phyloP scores from a whole-genome alignment of 2,797 vertebrate genomes.

The Micrastur ruficollis region DNA sequence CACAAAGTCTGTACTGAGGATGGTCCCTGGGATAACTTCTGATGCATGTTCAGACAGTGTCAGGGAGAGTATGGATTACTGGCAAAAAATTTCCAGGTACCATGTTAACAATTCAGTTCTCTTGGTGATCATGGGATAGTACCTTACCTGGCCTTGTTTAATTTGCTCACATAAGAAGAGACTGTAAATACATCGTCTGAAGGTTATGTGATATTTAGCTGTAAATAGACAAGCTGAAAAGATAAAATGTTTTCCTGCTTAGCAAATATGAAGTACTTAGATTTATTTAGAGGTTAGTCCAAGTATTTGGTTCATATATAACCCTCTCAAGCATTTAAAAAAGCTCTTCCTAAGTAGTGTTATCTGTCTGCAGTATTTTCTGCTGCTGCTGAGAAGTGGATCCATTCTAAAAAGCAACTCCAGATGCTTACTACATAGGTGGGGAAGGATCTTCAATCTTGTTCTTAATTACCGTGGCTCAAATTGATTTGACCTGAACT shows the following conservation, averaged over 20 bases:
- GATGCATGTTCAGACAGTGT: not conserved
- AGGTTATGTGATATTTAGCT: not conserved
- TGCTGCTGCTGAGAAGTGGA: not conserved
- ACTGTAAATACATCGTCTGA: not conserved
- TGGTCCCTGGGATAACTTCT: not conserved
- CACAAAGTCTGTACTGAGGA: not conserved
- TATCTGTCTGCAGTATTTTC: not conserved
- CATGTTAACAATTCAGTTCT: not conserved
- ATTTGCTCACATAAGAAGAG: not conserved
- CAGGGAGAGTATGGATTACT: not conserved
- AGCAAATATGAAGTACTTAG: not conserved
- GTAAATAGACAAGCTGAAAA: not conserved
- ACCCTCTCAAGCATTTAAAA: not conserved
- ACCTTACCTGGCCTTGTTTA: not conserved
- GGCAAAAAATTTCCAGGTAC: not conserved
- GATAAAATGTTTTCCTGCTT: not conserved
- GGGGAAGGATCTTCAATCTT: conserved; percentile 66
- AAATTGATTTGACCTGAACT: conserved; percentile 72
- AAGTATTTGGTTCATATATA: not conserved
- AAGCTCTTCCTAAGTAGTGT: not conserved
- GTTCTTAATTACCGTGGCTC: conserved; percentile 66
- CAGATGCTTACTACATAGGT: conserved; percentile 32
- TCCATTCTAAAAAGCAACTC: conserved; percentile 7
- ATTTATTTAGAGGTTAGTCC: not conserved
- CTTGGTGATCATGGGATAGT: not conserved